These are phyloP conservation scores for Eueremaeus valkanovi DNA, from an alignment of 2,888 invertebrate genomes.

Conservation along the genomic window DNA sequence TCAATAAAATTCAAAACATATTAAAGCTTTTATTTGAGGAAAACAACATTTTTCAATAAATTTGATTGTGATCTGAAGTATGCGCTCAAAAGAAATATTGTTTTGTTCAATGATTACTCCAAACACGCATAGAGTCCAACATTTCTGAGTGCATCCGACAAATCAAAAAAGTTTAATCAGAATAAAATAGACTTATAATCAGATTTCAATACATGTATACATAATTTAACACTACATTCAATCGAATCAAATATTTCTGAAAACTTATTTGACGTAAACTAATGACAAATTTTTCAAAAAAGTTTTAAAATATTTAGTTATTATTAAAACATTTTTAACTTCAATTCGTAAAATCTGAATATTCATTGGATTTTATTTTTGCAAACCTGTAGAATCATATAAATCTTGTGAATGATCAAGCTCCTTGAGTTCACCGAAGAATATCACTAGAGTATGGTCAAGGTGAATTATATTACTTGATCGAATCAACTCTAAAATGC, in stretches of 20 bases:
- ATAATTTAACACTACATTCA: neutral
- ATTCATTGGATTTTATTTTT: too few species aligned
- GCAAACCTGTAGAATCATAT: too few species aligned
- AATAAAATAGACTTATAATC: neutral
- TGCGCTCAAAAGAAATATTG: neutral
- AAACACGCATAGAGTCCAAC: slow-evolving; percentile 5
- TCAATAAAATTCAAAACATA: slow-evolving; percentile 10
- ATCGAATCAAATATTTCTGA: neutral
- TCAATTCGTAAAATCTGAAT: too few species aligned
- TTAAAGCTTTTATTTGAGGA: neutral
- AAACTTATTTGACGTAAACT: neutral
- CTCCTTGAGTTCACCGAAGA: neutral
- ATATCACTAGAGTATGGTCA: neutral
- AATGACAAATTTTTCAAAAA: neutral
- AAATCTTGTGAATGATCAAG: neutral
- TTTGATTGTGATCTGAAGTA: neutral
- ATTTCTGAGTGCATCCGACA: neutral
- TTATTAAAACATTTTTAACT: too few species aligned
- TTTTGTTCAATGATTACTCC: slow-evolving; percentile 24
- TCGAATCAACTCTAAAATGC: too few species aligned
- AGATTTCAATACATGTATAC: neutral
- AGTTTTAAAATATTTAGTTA: too few species aligned
- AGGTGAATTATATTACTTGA: too few species aligned
- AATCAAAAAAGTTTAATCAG: neutral
- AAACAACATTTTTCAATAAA: neutral